Evolutionary conservation across 2,113 vertebrate genomes (phyloP).

Genomic region (Epinephelus fuscoguttatus): DNA sequence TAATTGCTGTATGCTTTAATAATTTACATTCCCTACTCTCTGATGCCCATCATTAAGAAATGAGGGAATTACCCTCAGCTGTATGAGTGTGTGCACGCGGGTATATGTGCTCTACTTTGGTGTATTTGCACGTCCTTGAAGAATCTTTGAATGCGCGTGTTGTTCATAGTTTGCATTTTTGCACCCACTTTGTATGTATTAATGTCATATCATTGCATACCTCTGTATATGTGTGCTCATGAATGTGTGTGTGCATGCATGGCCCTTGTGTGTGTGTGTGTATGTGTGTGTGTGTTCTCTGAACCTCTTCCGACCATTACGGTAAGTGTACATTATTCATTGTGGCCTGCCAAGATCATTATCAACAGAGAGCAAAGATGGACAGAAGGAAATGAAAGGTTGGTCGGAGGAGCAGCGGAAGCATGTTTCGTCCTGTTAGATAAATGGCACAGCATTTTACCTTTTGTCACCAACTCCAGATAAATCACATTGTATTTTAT

Average conservation of each 20-base stretch:
- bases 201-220: not conserved
- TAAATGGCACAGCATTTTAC: conserved; percentile 37
- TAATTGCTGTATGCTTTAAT: conserved; percentile 80
- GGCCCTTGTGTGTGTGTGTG: not conserved
- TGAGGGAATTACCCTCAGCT: conserved; percentile 60
- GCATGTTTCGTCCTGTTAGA: conserved; percentile 30
- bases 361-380: conserved; percentile 63
- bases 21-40: conserved; percentile 72
- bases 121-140: not conserved
- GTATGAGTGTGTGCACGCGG: conserved; percentile 1
- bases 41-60: conserved; percentile 76
- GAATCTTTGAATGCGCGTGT: not conserved
- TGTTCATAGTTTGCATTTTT: conserved; percentile 9
- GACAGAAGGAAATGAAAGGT: conserved; percentile 54
- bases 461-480: conserved; percentile 14
- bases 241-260: not conserved
- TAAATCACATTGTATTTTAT: conserved; percentile 5
- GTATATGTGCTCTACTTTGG: not conserved
- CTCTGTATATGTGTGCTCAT: not conserved
- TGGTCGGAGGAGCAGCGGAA: conserved; percentile 40
- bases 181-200: not conserved
- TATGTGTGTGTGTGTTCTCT: conserved; percentile 33
- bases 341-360: conserved; percentile 68
- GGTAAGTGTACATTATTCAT: conserved; percentile 77
- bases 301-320: conserved; percentile 67